Evolutionary conservation across 2,797 vertebrate species (phyloP), one percentile per base, ranked within the genome.

Genomic region (Naso thynnoides): DNA sequence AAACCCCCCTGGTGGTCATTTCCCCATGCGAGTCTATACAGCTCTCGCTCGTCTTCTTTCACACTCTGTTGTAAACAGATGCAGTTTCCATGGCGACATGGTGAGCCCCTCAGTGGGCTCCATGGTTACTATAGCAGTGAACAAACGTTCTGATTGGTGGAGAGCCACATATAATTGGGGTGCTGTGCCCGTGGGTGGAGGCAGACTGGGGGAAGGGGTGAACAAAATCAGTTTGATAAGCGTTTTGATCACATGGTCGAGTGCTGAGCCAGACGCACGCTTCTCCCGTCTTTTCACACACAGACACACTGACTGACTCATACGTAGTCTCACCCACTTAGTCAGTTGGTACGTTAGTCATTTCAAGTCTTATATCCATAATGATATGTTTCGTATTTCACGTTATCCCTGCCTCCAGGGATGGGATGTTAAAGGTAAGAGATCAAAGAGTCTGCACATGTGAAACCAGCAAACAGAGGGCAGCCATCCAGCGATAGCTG

Each of bases 51-150:
- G 38, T 73, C 77, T 27, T 45, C 68, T 70, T 70, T 86, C 86
- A 80, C 82, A 88, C 82, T 84, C 82, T 70, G 76, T 87, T 94
- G 94, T 95, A 95, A 95, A 96, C 95, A 96, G 93, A 96, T 95
- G 93, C 95, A 95, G 95, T 96, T 96, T 94, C 95, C 93, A 95
- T 95, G 92, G 94, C 54, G 74, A 96, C 90, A 73, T 31, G 86
- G 87, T 69, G 84, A 94, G 86, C 92, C 93, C 93, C 91, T 93
- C 88, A 83, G 85, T 45, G 81, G 91, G 91, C 84, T 70, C 94
- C 95, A 95, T 94, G 94, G 95, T 95, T 95, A 95, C 95, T 92
- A 89, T 89, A 89, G 87, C 88, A 86, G 84, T 73, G 88, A 88
- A 74, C 45, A 45, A 79, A 24, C 21, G 18, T 33, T 88, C 67